Conservation (phyloP, 2,113 vertebrate species). For the Microtus montanus region DNA sequence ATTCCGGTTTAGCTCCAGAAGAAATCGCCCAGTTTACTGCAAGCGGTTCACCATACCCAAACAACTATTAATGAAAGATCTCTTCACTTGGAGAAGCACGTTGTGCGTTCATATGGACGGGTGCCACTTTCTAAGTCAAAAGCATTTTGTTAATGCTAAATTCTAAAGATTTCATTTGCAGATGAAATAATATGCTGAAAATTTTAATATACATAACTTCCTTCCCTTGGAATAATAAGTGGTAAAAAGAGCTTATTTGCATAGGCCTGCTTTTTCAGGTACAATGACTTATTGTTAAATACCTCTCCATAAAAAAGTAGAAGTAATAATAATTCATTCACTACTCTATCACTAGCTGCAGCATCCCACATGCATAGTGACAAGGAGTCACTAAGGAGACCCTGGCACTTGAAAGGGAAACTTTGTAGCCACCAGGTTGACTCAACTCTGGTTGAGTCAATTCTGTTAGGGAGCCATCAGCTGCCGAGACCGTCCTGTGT, state of each 20-base stretch:
- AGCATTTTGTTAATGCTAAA: not conserved
- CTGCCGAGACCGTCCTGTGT: not conserved
- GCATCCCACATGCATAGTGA: not conserved
- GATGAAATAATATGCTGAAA: conserved; percentile 16
- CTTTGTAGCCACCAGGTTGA: not conserved
- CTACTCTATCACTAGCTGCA: not conserved
- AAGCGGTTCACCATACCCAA: not conserved
- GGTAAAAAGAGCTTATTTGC: conserved; percentile 13
- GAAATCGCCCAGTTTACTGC: not conserved
- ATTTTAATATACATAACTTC: not conserved
- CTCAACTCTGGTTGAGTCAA: not conserved
- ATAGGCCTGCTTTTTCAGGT: not conserved
- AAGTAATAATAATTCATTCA: conserved; percentile 8
- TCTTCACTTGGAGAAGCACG: conserved; percentile 23
- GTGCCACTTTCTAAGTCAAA: not conserved
- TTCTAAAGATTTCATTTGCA: not conserved
- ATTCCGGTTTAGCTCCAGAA: conserved; percentile 1
- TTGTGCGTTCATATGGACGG: not conserved
- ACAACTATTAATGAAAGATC: not conserved
- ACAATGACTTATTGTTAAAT: conserved; percentile 17
- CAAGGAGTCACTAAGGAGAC: not conserved
- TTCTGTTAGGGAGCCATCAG: not conserved
- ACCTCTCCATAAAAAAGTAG: not conserved
- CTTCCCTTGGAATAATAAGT: conserved; percentile 35
- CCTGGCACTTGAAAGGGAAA: not conserved